Evolutionary conservation across 2,113 vertebrate species (phyloP).

Genomic region (Neotragus moschatus): DNA sequence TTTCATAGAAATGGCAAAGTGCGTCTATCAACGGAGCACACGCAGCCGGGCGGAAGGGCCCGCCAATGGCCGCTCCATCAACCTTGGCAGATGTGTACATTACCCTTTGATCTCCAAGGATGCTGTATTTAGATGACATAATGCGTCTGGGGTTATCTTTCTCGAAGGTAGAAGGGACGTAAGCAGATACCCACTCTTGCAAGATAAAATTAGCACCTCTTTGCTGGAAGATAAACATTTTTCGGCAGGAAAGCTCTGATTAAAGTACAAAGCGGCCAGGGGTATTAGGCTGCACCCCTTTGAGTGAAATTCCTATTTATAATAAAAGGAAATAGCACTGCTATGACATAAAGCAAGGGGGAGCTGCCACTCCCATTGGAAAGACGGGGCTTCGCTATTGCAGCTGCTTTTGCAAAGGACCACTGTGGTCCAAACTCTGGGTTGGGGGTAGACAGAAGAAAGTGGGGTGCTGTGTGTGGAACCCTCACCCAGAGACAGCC

Average conservation of each 20-base stretch:
- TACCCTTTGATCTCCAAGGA: slow-evolving; percentile 84
- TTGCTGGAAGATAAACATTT: slow-evolving; percentile 80
- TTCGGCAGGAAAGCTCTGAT: slow-evolving; percentile 79
- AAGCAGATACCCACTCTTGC: slow-evolving; percentile 79
- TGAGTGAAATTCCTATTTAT: slow-evolving; percentile 80
- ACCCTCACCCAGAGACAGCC: neutral
- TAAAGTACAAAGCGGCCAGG: slow-evolving; percentile 78
- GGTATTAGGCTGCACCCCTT: slow-evolving; percentile 76
- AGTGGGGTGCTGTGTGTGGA: neutral
- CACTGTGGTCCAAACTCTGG: neutral
- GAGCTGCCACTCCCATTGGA: neutral
- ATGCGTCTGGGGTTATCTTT: slow-evolving; percentile 80
- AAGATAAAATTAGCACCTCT: slow-evolving; percentile 86
- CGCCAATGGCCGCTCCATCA: slow-evolving; percentile 84
- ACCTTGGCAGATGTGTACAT: slow-evolving; percentile 85
- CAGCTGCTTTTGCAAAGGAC: neutral
- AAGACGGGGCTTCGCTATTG: neutral
- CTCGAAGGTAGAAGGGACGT: slow-evolving; percentile 73
- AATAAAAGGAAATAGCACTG: slow-evolving; percentile 82
- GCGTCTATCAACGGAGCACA: slow-evolving; percentile 81
- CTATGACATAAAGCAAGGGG: slow-evolving; percentile 65
- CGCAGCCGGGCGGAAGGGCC: slow-evolving; percentile 77
- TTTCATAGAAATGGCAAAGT: slow-evolving; percentile 72
- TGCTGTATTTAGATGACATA: slow-evolving; percentile 82
- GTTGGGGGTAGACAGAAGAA: neutral